phyloP scores from a whole-genome alignment of 2,113 vertebrate species.

The Mormoops blainvillei region DNA sequence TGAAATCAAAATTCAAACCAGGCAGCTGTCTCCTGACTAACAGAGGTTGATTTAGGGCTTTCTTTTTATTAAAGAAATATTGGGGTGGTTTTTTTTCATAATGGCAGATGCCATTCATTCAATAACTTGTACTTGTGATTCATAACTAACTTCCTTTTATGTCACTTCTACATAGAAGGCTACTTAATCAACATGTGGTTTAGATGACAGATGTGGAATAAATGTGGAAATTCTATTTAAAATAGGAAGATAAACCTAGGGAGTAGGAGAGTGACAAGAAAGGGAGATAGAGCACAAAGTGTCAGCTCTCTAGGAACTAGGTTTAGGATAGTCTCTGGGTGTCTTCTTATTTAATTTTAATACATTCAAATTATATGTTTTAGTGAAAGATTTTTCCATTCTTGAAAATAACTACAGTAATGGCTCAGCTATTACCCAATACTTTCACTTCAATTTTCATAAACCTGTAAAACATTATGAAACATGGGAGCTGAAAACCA shows the following conservation, averaged over 20 bases:
- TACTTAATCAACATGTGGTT: not conserved
- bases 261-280: not conserved
- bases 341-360: not conserved
- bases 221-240: not conserved
- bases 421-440: not conserved
- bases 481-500: not conserved
- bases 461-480: not conserved
- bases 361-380: not conserved
- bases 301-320: not conserved
- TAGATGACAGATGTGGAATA: not conserved
- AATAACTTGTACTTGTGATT: not conserved
- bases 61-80: not conserved
- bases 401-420: not conserved
- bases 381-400: not conserved
- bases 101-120: not conserved
- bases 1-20: not conserved
- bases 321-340: not conserved
- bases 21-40: not conserved
- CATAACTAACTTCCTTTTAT: not conserved
- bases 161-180: not conserved
- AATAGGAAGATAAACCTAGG: not conserved
- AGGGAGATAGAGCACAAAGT: not conserved
- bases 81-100: not conserved
- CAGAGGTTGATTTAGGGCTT: not conserved
- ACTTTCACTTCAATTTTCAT: not conserved